Conservation (phyloP, 2,113 vertebrate species). For the Lichenostomus cassidix region DNA sequence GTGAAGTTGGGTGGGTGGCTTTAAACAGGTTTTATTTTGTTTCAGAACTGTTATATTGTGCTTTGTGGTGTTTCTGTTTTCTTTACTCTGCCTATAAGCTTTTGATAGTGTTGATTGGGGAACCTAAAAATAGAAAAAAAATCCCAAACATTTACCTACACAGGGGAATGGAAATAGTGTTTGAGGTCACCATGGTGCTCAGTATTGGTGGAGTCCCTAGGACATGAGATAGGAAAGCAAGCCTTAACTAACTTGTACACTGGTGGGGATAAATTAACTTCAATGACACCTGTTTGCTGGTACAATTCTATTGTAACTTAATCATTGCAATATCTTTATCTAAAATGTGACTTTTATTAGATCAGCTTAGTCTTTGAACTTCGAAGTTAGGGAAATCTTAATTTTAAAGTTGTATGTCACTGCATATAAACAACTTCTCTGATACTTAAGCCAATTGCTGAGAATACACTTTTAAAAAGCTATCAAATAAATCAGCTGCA, state of each 20-base stretch:
- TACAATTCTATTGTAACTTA: not conserved
- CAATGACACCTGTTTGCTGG: not conserved
- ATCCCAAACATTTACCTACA: not conserved
- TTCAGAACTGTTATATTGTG: not conserved
- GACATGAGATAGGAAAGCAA: not conserved
- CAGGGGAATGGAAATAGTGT: not conserved
- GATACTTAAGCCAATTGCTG: not conserved
- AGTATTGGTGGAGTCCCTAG: not conserved
- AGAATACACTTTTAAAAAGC: not conserved
- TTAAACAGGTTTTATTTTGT: constrained; percentile 66
- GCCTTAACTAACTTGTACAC: not conserved
- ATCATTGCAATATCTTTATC: not conserved
- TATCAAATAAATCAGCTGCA: not conserved
- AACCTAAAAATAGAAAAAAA: not conserved
- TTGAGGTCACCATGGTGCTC: not conserved
- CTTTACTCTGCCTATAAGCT: not conserved
- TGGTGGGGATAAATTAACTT: not conserved
- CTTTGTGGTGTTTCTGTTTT: constrained; percentile 32
- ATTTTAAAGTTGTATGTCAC: not conserved
- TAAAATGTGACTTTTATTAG: not conserved
- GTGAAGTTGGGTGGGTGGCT: constrained; percentile 57
- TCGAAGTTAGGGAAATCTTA: not conserved
- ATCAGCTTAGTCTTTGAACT: not conserved
- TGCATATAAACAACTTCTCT: not conserved
- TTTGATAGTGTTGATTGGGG: not conserved